Base-by-base conservation (phyloP, 2,888 invertebrate genomes). In the Mimumesa dahlbomi region DNA sequence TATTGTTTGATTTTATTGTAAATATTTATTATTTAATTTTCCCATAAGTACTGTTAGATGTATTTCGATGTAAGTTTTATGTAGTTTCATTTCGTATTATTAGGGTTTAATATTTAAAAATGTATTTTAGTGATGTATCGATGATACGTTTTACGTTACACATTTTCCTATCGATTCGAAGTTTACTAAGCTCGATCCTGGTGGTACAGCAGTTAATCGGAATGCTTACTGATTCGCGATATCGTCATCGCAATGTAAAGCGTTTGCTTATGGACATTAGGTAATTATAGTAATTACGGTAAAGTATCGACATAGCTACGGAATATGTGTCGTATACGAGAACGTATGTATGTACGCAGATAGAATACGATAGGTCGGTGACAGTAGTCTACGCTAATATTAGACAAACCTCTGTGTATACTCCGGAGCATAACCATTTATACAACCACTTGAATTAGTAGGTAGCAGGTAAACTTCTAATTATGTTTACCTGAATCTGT, bases 251-350 rank as follows among this genome's bases (percentile, higher is more conserved):
- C 62, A 59, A 49, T 49, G 46, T 13, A 21, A 19, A 42, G 43
- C 49, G 54, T 57, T 75, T 72, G 76, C 54, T 67, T 70, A 73
- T 78, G 76, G 75, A 70, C 73, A 75, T 70, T 62, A 74, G 81
- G 73, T 79, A 82, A 83, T 82, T 82, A 79, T 71, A 75, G 82
- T 84, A 84, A 84, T 84, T 84, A 77, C 77, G 72, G 76, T 75
- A 70, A 72, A 73, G 79, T 74, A 84, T 83, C 75, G 71, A 78
- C 73, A 70, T 78, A 70, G 75, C 43, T 65, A 36, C 38, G 22
- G 54, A 21, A 58, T 29, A 38, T 19, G 29, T 6, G 40, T 18
- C 9, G 56, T 31, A 34, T 29, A 18, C 14, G 34, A 46, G 22
- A 42, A 19, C 40, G 16, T 9, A 34, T 9, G 29, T 29, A 9